Percentiles rank a stretch among this genome's conserved stretches.
phyloP scores from a whole-genome alignment of 2,888 invertebrate species.

The Strigamia transsilvanica region DNA sequence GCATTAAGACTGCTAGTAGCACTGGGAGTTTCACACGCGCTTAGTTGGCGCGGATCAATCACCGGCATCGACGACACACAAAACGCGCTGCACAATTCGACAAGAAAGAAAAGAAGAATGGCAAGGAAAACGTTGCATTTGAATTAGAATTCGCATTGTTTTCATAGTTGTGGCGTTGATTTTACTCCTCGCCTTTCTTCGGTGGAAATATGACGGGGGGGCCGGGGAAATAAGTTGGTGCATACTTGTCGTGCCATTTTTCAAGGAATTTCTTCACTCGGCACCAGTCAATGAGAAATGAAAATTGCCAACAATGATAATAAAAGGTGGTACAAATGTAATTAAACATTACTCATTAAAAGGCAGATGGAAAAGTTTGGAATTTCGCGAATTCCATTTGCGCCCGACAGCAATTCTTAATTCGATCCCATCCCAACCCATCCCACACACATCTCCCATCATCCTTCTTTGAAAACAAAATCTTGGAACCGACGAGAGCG shows the following conservation, averaged over 20 bases:
- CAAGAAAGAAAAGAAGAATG: no score
- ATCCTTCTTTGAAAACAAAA: background rate
- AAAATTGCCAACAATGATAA: conserved; percentile 51
- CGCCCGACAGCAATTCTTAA: conserved; percentile 43
- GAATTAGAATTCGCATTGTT: background rate
- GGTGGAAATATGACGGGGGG: background rate
- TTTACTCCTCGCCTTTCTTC: background rate
- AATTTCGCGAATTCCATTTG: conserved; percentile 51
- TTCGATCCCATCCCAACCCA: background rate
- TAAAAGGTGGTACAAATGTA: conserved; percentile 51
- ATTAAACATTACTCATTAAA: conserved; percentile 53
- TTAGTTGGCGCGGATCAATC: conserved; percentile 32
- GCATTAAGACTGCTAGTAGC: conserved; percentile 35
- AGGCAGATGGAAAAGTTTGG: conserved; percentile 28
- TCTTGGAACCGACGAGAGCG: background rate
- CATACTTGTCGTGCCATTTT: conserved; percentile 52
- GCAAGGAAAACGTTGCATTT: background rate
- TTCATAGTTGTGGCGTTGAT: conserved; percentile 20
- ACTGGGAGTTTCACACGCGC: conserved; percentile 31
- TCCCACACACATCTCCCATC: no score
- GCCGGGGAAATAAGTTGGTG: conserved; percentile 34
- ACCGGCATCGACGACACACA: background rate
- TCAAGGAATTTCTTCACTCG: conserved; percentile 31
- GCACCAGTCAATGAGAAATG: conserved; percentile 42
- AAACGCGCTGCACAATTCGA: background rate